Evolutionary conservation across 2,888 invertebrate genomes (phyloP).

Genomic region (Mythimna ferrago): DNA sequence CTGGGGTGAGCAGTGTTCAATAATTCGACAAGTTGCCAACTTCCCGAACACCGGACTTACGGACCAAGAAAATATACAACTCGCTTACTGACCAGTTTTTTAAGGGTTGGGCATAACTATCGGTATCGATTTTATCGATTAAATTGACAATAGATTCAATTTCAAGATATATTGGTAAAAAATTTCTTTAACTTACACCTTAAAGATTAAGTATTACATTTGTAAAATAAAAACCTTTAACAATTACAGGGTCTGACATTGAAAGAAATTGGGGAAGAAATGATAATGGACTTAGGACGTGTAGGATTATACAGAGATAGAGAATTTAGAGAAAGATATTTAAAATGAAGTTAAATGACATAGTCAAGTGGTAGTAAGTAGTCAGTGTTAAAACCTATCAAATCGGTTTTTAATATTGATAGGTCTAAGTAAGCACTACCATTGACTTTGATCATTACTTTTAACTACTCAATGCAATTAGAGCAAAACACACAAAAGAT

Average conservation of each 20-base stretch:
- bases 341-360: not conserved
- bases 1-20: conserved; percentile 73
- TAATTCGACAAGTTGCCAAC: conserved; percentile 88
- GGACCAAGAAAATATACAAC: conserved; percentile 88
- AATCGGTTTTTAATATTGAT: too few species aligned
- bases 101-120: conserved; percentile 59
- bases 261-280: not conserved
- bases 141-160: not conserved
- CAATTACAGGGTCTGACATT: not conserved
- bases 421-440: not conserved
- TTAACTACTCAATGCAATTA: not conserved
- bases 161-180: not conserved
- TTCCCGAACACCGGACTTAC: conserved; percentile 88
- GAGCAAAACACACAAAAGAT: not conserved
- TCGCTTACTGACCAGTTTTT: conserved; percentile 75
- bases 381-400: too few species aligned
- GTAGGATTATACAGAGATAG: not conserved
- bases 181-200: not conserved
- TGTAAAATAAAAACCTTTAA: not conserved
- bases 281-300: not conserved
- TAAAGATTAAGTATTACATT: not conserved
- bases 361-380: not conserved
- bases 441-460: not conserved
- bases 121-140: conserved; percentile 45
- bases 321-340: not conserved